These are phyloP conservation scores for Aspidiotus rigidus DNA, from an alignment of 2,888 invertebrate genomes.

Conservation along the genomic window DNA sequence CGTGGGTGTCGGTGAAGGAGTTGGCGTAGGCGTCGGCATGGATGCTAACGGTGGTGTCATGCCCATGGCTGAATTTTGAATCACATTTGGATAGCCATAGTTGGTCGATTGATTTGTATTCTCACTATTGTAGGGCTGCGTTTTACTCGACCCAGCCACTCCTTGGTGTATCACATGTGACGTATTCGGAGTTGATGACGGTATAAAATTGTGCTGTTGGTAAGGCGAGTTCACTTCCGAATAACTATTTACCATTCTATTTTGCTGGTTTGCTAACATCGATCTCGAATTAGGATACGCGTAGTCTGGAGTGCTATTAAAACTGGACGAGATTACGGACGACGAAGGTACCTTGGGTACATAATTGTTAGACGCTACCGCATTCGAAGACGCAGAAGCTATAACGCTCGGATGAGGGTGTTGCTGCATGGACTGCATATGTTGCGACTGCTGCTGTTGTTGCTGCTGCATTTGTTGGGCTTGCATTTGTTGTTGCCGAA, in stretches of 20 bases:
- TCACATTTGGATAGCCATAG: constrained; percentile 18
- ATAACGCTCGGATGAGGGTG: constrained; percentile 22
- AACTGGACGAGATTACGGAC: constrained; percentile 12
- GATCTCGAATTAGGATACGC: constrained; percentile 13
- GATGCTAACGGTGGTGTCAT: constrained; percentile 15
- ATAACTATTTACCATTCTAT: not conserved
- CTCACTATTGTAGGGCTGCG: constrained; percentile 15
- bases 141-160: constrained; percentile 8
- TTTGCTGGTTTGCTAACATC: not conserved
- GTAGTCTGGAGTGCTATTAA: constrained; percentile 1
- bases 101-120: constrained; percentile 11
- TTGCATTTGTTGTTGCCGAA: constrained; percentile 10
- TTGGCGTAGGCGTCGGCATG: constrained; percentile 42
- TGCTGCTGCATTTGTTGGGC: constrained; percentile 20
- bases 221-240: constrained; percentile 15
- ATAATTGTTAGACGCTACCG: constrained; percentile 8
- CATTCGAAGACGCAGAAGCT: constrained; percentile 11
- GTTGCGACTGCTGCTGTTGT: constrained; percentile 34
- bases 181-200: constrained; percentile 17
- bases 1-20: constrained; percentile 46
- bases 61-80: constrained; percentile 23
- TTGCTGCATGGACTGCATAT: constrained; percentile 31
- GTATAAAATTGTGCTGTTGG: constrained; percentile 26
- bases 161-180: constrained; percentile 9
- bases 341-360: constrained; percentile 18